phyloP scores from a whole-genome alignment of 2,113 vertebrate species.

The Pantherophis guttatus region DNA sequence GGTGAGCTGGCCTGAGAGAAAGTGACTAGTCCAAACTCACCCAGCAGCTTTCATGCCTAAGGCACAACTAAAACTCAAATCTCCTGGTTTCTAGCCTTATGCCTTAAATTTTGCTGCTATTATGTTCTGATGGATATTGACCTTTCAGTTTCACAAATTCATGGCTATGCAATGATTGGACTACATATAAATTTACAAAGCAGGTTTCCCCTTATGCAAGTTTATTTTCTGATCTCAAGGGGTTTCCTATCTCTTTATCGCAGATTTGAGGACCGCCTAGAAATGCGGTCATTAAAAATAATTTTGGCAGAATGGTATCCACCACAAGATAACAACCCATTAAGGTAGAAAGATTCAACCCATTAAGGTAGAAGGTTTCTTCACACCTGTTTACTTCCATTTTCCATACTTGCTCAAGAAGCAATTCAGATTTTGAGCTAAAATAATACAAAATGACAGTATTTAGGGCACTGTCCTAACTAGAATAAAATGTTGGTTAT shows the following conservation, averaged over 20 bases:
- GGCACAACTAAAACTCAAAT: not conserved
- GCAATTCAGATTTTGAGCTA: not conserved
- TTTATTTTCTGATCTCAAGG: not conserved
- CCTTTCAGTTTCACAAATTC: not conserved
- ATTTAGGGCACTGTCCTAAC: not conserved
- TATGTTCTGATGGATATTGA: not conserved
- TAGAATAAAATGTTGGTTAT: not conserved
- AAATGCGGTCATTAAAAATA: not conserved
- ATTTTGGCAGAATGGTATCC: not conserved
- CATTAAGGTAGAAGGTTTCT: not conserved
- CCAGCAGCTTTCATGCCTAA: not conserved
- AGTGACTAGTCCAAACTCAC: not conserved
- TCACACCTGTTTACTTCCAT: not conserved
- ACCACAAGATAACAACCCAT: not conserved
- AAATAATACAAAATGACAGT: not conserved
- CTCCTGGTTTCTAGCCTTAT: not conserved
- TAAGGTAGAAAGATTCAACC: not conserved
- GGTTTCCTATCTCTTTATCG: not conserved
- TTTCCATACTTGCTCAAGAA: not conserved
- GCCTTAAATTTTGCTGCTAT: not conserved
- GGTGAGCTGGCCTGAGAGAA: not conserved
- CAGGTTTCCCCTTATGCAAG: not conserved
- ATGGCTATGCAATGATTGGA: not conserved
- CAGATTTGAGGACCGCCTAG: not conserved
- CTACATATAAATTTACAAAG: not conserved